These are phyloP conservation scores for Apotomis capreana DNA, from an alignment of 2,888 invertebrate genomes.

Conservation along the genomic window DNA sequence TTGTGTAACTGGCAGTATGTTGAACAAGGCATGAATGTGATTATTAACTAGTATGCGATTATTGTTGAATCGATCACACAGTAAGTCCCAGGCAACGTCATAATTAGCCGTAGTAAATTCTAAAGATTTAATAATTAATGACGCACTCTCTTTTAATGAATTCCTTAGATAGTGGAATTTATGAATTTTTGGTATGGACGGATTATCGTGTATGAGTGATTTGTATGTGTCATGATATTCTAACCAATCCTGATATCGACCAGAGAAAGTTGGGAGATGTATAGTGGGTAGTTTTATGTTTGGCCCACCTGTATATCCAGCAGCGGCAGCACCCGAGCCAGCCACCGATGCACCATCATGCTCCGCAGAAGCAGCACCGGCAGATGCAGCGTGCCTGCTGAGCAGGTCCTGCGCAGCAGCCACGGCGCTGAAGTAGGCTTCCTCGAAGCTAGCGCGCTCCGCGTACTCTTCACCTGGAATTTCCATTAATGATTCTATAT, in stretches of 20 bases:
- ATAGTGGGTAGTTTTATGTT: constrained; percentile 39
- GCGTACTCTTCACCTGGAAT: too few species aligned
- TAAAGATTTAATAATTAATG: constrained; percentile 43
- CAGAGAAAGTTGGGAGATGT: constrained; percentile 41
- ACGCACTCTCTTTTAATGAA: constrained; percentile 42
- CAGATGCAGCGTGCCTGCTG: too few species aligned
- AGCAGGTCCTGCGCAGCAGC: too few species aligned
- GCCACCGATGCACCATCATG: background rate
- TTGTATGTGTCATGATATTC: constrained; percentile 42
- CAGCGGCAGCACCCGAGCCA: constrained; percentile 14
- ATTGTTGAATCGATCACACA: constrained; percentile 39
- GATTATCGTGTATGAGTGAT: constrained; percentile 35
- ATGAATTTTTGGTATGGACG: constrained; percentile 18
- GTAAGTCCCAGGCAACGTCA: constrained; percentile 44
- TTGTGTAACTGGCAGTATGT: constrained; percentile 2
- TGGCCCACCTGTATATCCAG: constrained; percentile 28
- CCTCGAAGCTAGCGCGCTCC: too few species aligned
- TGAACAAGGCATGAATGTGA: too few species aligned
- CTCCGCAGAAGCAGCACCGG: background rate
- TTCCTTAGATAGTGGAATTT: constrained; percentile 3
- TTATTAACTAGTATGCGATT: background rate
- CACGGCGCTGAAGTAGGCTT: too few species aligned
- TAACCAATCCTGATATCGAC: constrained; percentile 42
- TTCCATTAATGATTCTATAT: too few species aligned
- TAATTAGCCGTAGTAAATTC: constrained; percentile 46